A percentile compares a stretch with the other conserved stretches of the same genome.
These are phyloP conservation scores for Anoplolepis gracilipes DNA, from an alignment of 1,140 invertebrate genomes.

Conservation along the genomic window DNA sequence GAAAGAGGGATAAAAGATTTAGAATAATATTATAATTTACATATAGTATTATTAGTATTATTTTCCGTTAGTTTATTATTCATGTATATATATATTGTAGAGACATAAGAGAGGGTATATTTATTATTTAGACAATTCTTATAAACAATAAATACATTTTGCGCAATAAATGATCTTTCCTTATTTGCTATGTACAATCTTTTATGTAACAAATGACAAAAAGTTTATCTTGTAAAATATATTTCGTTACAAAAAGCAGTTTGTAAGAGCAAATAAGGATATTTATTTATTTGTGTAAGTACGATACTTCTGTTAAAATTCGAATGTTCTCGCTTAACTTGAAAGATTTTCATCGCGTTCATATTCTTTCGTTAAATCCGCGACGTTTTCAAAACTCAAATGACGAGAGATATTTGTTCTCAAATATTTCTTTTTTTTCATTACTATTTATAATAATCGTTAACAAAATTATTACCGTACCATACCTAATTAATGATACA, in stretches of 20 bases:
- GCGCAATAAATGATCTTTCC: background rate
- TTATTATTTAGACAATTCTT: slow-evolving; percentile 13
- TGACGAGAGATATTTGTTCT: background rate
- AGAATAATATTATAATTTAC: background rate
- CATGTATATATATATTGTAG: no score
- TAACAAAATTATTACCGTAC: background rate
- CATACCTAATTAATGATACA: background rate
- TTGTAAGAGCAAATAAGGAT: slow-evolving; percentile 3
- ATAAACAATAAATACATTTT: background rate
- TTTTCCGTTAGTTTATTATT: no score
- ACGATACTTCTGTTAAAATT: background rate
- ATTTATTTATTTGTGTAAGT: slow-evolving; percentile 2
- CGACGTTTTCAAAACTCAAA: background rate
- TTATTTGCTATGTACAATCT: background rate
- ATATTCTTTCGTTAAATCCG: background rate
- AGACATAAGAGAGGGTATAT: background rate
- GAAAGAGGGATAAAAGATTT: background rate
- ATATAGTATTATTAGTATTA: no score
- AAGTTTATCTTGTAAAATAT: slow-evolving; percentile 22
- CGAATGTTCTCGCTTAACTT: background rate
- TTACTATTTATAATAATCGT: background rate
- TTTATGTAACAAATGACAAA: background rate
- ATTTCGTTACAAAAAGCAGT: slow-evolving; percentile 3
- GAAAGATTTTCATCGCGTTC: background rate
- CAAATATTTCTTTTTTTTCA: background rate